phyloP scores from a whole-genome alignment of 2,797 vertebrate species.

The Bradypodion pumilum region DNA sequence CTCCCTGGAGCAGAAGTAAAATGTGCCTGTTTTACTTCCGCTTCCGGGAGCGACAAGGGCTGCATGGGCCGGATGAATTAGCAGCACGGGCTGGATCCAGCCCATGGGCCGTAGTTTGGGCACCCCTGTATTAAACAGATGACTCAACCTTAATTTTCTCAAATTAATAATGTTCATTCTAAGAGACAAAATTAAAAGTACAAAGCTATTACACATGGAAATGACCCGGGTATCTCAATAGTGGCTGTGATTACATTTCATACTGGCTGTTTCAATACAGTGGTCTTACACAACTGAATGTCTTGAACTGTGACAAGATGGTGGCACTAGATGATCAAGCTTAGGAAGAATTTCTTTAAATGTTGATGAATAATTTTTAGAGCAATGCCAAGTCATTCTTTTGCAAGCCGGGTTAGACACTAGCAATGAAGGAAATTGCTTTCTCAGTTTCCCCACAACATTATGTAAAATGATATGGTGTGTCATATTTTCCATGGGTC shows the following conservation, averaged over 20 bases:
- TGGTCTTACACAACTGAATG: neutral
- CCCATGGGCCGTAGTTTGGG: too few relatives aligned
- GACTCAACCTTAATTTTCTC: neutral
- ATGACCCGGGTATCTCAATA: neutral
- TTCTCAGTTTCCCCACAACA: neutral
- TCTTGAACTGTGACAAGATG: neutral
- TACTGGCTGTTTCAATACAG: neutral
- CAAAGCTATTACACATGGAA: neutral
- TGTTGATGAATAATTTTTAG: neutral
- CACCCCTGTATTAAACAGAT: too few relatives aligned
- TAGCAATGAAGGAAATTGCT: neutral
- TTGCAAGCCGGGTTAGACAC: neutral
- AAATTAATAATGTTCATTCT: neutral
- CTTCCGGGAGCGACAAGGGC: too few relatives aligned
- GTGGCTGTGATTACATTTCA: neutral
- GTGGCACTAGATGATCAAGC: neutral
- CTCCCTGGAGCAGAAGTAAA: too few relatives aligned
- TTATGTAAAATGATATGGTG: neutral
- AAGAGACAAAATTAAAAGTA: neutral
- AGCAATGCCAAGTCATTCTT: neutral
- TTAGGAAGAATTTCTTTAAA: neutral
- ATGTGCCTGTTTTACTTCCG: too few relatives aligned
- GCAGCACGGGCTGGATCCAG: too few relatives aligned
- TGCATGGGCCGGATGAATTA: too few relatives aligned
- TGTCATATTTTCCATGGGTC: neutral